Percentiles rank a stretch among this genome's conserved stretches.
Conservation (phyloP, 2,113 vertebrate genomes). For the Plecotus auritus region DNA sequence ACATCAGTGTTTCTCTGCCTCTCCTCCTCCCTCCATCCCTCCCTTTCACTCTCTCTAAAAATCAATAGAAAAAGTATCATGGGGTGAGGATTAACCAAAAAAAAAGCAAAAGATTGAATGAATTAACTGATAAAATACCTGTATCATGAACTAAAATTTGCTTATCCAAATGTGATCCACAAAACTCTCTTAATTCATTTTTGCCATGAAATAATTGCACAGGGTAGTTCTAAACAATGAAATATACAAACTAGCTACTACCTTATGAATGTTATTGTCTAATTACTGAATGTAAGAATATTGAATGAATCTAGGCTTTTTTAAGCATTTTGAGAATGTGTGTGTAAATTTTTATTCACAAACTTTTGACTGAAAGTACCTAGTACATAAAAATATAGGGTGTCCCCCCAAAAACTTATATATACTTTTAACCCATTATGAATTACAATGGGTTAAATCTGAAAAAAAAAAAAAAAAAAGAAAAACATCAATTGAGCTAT, state of each 20-base stretch:
- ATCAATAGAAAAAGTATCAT: no score
- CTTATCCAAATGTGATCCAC: neutral
- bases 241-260: neutral
- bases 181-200: neutral
- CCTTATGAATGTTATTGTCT: neutral
- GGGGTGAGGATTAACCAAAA: no score
- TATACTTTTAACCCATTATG: no score
- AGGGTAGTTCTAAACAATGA: neutral
- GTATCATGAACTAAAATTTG: neutral
- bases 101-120: neutral
- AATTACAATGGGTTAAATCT: no score
- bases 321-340: neutral
- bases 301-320: neutral
- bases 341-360: neutral
- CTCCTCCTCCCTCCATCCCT: no score
- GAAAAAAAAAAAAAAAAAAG: no score
- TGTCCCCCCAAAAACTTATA: no score
- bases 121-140: neutral
- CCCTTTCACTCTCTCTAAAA: no score
- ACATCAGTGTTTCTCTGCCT: no score
- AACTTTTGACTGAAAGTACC: neutral
- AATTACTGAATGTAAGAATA: neutral
- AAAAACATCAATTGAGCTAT: no score
- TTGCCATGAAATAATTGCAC: neutral
- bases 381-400: neutral